These are phyloP conservation scores for Copidosoma floridanum DNA, from an alignment of 1,140 invertebrate species.

Conservation along the genomic window DNA sequence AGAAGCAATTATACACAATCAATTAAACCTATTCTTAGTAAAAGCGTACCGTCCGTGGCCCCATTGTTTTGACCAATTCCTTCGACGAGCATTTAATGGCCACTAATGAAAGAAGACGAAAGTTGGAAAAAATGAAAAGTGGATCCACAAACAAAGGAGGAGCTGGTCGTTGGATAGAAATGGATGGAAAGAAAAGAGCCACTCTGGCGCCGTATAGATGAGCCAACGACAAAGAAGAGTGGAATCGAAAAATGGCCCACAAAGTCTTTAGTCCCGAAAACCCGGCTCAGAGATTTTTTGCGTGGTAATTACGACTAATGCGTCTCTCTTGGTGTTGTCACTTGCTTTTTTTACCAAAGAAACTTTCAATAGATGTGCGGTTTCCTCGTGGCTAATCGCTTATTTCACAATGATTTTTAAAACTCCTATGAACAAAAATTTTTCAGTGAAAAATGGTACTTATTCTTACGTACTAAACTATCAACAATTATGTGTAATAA, in stretches of 20 bases:
- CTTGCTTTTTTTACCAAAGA: no score
- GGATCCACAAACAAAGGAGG: neutral
- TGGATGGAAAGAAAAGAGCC: neutral
- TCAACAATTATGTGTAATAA: no score
- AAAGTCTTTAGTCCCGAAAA: constrained; percentile 21
- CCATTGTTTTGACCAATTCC: constrained; percentile 12
- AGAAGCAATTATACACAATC: neutral
- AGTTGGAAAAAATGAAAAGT: no score
- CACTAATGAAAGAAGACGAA: neutral
- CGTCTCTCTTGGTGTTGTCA: no score
- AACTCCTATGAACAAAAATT: no score
- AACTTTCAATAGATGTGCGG: no score
- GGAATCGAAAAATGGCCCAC: constrained; percentile 3
- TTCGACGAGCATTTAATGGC: constrained; percentile 14
- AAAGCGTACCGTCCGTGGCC: neutral
- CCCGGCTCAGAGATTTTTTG: neutral
- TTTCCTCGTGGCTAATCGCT: no score
- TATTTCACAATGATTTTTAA: no score
- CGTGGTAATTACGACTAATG: constrained; percentile 27
- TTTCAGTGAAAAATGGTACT: no score
- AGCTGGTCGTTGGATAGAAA: neutral
- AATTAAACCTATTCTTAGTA: constrained; percentile 8
- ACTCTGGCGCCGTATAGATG: no score
- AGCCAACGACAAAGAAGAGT: constrained; percentile 15
- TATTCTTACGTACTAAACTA: no score